phyloP scores from a whole-genome alignment of 2,888 invertebrate species.

The Caenorhabditis afra region DNA sequence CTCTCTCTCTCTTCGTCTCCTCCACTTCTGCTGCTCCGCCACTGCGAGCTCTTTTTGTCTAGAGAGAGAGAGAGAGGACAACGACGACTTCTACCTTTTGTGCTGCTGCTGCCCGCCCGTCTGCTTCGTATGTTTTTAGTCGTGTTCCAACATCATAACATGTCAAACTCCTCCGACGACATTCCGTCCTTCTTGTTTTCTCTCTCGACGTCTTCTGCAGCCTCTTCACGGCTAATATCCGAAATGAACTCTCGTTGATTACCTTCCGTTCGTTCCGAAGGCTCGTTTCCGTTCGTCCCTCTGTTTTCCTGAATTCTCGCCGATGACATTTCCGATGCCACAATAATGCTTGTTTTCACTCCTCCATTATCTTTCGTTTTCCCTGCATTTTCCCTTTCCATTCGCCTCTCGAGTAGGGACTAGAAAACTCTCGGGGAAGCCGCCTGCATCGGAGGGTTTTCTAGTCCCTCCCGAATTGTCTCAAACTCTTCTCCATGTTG shows the following conservation, averaged over 20 bases:
- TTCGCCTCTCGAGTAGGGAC: too few relatives aligned
- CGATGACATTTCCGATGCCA: too few relatives aligned
- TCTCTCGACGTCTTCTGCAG: background rate
- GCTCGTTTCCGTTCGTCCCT: too few relatives aligned
- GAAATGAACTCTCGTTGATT: too few relatives aligned
- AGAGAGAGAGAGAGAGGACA: conserved; percentile 17
- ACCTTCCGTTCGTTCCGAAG: too few relatives aligned
- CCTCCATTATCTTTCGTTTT: too few relatives aligned
- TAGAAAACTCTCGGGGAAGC: too few relatives aligned
- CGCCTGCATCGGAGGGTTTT: too few relatives aligned
- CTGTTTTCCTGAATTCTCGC: too few relatives aligned
- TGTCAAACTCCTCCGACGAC: conserved; percentile 22
- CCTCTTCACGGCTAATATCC: too few relatives aligned
- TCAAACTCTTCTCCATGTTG: background rate
- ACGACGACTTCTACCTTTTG: conserved; percentile 52
- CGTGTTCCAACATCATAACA: conserved; percentile 30
- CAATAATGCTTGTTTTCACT: too few relatives aligned
- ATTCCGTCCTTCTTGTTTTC: background rate
- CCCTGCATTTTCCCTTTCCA: too few relatives aligned
- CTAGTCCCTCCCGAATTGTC: background rate
- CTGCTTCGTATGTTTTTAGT: conserved; percentile 34
- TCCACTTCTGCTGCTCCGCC: conserved; percentile 28
- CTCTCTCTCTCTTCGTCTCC: conserved; percentile 30
- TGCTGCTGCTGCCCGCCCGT: conserved; percentile 7
- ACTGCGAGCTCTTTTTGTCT: conserved; percentile 30